Base-by-base conservation (phyloP, 2,888 invertebrate species). In the Ormyrus labotus region DNA sequence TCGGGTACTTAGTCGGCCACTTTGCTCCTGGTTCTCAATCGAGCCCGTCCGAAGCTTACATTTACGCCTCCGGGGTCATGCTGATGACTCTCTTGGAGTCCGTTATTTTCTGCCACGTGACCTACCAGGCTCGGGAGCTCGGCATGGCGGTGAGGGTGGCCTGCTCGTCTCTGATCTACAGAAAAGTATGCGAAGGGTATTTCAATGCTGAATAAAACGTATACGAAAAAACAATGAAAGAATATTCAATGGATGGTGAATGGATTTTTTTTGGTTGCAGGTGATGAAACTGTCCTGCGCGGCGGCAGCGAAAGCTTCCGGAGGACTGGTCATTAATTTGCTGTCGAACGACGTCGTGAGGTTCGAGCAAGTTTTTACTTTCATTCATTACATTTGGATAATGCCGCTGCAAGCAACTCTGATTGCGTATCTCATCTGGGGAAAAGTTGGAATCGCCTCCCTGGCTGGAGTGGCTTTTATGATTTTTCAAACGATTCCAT, bases 261-360 rank as follows among this genome's bases (percentile, higher is more conserved):
- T 19, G 19, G 19, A 1, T 19, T 19, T 19, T 19, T 19, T 19
- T 19, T 1, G 19, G 19, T 50, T 82, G 4, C 76, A 91, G 90
- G 91, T 93, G n/a, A 87, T 94, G 69, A 89, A 91, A 47, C 86
- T 94, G 61, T 89, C 90, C 45, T 85, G 85, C 70, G 84, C 84
- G 34, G 84, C 87, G 9, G 84, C 86, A 13, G 91, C 81, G 82
- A 81, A 84, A 72, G 84, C 86, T 50, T 87, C 88, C 4, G 90
- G 95, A 84, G 97, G 96, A 0, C 95, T 96, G 90, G 94, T 97
- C 84, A 94, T 97, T 67, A 97, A 97, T 89, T 90, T 97, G 76
- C 92, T 97, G 91, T 96, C 96, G 0, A 97, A 96, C 86, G 97
- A 97, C 88, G 96, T 97, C 4, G 94, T 94, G 85, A 93, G 96